phyloP scores from a whole-genome alignment of 2,888 invertebrate species.

The Willowsia nigromaculata region DNA sequence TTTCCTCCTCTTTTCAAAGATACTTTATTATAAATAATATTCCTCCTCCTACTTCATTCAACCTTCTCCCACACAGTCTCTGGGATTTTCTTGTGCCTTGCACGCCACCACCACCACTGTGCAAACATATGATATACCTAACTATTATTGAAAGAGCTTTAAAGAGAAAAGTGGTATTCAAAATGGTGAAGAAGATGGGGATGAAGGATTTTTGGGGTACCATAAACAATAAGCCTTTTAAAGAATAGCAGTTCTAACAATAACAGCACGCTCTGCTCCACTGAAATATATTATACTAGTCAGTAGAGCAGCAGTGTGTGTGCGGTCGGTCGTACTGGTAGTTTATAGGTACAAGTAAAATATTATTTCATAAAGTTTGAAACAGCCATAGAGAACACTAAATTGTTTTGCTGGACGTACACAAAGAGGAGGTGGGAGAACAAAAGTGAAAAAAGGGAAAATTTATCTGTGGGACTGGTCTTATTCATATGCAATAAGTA shows the following conservation, averaged over 20 bases:
- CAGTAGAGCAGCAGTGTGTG: conserved; percentile 12
- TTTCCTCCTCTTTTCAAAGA: conserved; percentile 63
- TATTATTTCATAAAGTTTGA: background rate
- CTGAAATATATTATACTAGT: background rate
- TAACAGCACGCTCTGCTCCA: background rate
- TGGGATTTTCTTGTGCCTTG: conserved; percentile 16
- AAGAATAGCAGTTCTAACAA: background rate
- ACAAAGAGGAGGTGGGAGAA: background rate
- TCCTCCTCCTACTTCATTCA: conserved; percentile 51
- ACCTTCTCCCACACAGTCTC: background rate
- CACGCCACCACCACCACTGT: background rate
- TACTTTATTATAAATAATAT: conserved; percentile 68
- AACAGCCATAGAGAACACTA: background rate
- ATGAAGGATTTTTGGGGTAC: conserved; percentile 46
- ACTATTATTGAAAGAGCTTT: background rate
- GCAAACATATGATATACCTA: background rate
- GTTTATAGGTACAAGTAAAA: background rate
- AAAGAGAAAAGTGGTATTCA: conserved; percentile 16
- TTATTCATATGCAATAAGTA: conserved; percentile 46
- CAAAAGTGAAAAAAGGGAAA: background rate
- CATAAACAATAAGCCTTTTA: conserved; percentile 61
- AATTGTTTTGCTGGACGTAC: conserved; percentile 5
- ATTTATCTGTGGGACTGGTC: conserved; percentile 7
- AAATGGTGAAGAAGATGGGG: background rate
- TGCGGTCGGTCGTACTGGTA: background rate